Percentiles rank a stretch among this genome's conserved stretches.
phyloP scores from a whole-genome alignment of 2,113 vertebrate species.

The Aptenodytes forsteri region DNA sequence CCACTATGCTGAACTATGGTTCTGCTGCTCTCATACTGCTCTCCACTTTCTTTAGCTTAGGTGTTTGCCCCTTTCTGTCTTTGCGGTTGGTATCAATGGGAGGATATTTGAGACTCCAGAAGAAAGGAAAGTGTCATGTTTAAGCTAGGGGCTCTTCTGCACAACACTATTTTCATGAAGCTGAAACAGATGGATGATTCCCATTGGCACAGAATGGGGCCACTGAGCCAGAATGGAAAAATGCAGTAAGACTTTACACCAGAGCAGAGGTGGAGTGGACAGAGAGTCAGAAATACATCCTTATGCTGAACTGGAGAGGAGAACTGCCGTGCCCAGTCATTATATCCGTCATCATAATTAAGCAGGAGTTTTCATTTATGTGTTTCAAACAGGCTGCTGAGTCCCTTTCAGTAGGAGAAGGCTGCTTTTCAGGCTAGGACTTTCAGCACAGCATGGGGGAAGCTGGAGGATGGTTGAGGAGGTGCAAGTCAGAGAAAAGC shows the following conservation, averaged over 20 bases:
- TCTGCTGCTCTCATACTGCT: background rate
- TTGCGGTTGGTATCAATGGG: background rate
- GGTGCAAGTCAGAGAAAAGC: background rate
- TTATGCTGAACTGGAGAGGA: background rate
- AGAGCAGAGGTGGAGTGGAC: background rate
- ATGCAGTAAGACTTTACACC: background rate
- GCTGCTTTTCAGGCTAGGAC: background rate
- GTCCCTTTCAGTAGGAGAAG: background rate
- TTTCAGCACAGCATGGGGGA: background rate
- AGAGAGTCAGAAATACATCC: background rate
- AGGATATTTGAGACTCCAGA: background rate
- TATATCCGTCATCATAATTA: background rate
- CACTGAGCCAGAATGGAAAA: background rate
- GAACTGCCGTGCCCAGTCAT: background rate
- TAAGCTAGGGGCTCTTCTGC: background rate
- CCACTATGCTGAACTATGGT: rapidly evolving
- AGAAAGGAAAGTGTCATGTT: background rate
- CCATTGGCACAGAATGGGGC: background rate
- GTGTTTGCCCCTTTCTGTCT: background rate
- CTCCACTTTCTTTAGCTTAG: background rate
- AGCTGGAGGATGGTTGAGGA: background rate
- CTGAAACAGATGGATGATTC: background rate
- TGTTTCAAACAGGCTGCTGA: background rate
- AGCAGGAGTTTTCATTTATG: background rate
- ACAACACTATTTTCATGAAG: background rate